Base-by-base conservation (phyloP, 2,888 invertebrate genomes). In the Polymixis flavicincta region DNA sequence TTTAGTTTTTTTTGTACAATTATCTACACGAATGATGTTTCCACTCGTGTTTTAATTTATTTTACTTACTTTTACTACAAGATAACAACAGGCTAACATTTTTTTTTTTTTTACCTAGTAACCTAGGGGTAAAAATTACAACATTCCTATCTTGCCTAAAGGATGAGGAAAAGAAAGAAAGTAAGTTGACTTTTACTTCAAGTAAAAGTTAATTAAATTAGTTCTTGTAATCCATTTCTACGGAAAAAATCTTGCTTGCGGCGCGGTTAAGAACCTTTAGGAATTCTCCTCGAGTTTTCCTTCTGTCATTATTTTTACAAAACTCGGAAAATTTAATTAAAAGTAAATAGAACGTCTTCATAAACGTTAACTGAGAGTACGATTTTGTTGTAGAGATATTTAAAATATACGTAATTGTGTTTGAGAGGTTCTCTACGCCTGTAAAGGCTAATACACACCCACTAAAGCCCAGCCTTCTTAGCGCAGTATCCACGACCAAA, bases 171-270 rank as follows among this genome's bases (percentile, higher is more conserved):
- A 66, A 14, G 5, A 42, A 50, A 69, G 5, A 59, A 63, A 42
- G 6, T 19, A n/a, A 42, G 19, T 73, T 48, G 42, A n/a, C 48
- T 61, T 73, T 48, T 42, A n/a, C 48, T 61, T 55, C 54, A 63
- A 42, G 77, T 22, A 45, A 71, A 77, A 71, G 55, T 52, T 77
- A 57, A 78, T 64, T 50, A 32, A 76, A 63, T 63, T 45, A 64
- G 22, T 77, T 71, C 19, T 64, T 54, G 32, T 48, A 37, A 71
- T 77, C 32, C 17, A 71, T 48, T 52, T 64, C 45, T 64, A 52
- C 14, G 25, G 5, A 28, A 76, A 22, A 13, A 25, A 22, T 8
- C 25, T 45, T 32, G 32, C 52, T 71, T 71, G 64, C 64, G 64
- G 57, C 45, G 22, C 14, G 11, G 7, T 19, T 32, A 42, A 3